Conservation (phyloP, 2,888 invertebrate species). For the Stenodera caucasica region DNA sequence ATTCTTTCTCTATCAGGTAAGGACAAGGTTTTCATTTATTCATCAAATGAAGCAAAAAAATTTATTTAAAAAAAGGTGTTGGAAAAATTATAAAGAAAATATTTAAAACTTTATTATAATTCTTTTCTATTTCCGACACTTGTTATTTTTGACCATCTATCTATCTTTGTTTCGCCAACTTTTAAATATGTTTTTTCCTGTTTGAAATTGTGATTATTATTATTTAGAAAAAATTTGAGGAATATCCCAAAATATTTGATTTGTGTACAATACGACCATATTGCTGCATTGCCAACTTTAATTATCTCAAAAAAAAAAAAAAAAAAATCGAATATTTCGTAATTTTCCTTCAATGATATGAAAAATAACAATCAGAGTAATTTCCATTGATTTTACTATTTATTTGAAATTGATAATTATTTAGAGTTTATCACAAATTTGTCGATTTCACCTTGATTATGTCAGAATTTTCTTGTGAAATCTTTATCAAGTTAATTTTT, state of each 20-base stretch:
- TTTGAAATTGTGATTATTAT: background rate
- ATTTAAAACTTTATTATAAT: background rate
- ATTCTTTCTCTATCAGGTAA: background rate
- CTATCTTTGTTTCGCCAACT: background rate
- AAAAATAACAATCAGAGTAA: no score
- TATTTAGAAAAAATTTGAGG: background rate
- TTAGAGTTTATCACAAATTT: background rate
- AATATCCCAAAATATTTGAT: background rate
- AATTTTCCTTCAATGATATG: background rate
- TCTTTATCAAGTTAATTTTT: background rate
- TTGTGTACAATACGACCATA: conserved; percentile 1
- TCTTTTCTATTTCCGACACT: background rate
- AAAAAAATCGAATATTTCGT: background rate
- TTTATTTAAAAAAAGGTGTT: no score
- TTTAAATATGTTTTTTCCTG: background rate
- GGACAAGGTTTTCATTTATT: background rate
- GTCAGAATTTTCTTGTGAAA: background rate
- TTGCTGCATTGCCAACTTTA: conserved; percentile 1
- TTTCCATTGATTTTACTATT: no score
- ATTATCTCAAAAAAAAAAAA: background rate
- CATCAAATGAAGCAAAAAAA: no score
- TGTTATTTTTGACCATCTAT: background rate
- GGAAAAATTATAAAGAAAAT: background rate
- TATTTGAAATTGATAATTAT: background rate
- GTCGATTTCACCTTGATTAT: background rate